Evolutionary conservation across 2,113 vertebrate genomes (phyloP).

Genomic region (Ameiurus melas): DNA sequence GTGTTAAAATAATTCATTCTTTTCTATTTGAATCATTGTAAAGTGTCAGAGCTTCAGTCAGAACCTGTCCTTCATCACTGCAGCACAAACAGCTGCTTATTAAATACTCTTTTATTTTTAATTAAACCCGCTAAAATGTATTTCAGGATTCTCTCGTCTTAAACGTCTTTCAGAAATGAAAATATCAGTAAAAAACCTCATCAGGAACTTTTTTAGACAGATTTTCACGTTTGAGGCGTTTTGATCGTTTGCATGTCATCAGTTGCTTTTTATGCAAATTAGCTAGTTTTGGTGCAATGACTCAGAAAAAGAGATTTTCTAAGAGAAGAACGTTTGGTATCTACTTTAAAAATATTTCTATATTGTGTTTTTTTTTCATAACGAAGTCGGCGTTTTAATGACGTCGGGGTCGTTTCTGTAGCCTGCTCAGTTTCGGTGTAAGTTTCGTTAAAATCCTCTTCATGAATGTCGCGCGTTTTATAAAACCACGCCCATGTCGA

Average conservation of each 20-base stretch:
- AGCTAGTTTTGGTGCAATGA: conserved; percentile 37
- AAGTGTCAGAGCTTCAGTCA: neutral
- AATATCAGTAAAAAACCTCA: neutral
- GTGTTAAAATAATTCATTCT: neutral
- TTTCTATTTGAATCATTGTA: neutral
- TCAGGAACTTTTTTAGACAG: neutral
- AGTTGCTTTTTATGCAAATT: conserved; percentile 32
- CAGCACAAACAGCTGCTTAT: neutral
- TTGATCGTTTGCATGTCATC: conserved; percentile 11
- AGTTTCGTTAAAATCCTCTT: conserved; percentile 15
- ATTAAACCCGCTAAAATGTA: neutral
- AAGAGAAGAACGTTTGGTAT: conserved; percentile 15
- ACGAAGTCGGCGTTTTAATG: neutral
- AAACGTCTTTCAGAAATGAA: neutral
- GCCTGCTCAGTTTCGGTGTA: conserved; percentile 27
- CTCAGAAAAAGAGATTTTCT: conserved; percentile 52
- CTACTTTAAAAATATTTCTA: neutral
- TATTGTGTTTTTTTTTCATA: neutral
- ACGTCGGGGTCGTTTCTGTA: neutral
- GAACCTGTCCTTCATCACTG: conserved; percentile 2
- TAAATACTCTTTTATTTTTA: neutral
- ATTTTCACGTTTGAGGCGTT: neutral
- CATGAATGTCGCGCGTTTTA: neutral
- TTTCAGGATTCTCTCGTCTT: neutral
- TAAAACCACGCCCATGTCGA: conserved; percentile 58